Evolutionary conservation across 1,140 invertebrate species (phyloP), one percentile per base, ranked within the genome.

Genomic region (Drosophila jambulina): DNA sequence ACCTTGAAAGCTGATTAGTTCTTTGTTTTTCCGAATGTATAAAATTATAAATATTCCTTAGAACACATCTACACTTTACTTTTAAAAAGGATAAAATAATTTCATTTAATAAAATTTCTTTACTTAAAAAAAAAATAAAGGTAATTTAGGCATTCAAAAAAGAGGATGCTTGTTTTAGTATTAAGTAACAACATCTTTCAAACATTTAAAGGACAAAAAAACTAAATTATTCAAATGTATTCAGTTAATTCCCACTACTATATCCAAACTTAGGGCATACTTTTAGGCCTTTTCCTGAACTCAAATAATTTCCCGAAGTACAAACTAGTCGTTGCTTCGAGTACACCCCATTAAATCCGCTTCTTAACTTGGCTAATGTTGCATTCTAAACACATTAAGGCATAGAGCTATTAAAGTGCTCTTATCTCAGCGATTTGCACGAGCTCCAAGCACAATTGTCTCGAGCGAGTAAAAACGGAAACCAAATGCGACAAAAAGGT

Each of bases 311-410:
- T 23, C 25, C 12, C 21, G 19, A 12, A 58, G 72, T 64, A 76
- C 4, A 1, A 36, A 43, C 7, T 38, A 48, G 23, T 57, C 72
- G 34, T 29, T 72, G 5, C 34, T 1, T 19, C 12, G 12, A 1
- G n/a, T 34, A 12, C 13, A 7, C 34, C 12, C 42, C 17, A 1
- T 46, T 13, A 23, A 46, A 54, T 75, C 62, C 34, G 53, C 23
- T 34, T 36, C 34, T 60, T 68, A 36, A n/a, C 48, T 8, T 32
- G 59, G 27, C 70, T 75, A 78, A 67, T 68, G 69, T 46, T 67
- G 68, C 78, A 75, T 82, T 86, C 82, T 82, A 86, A 85, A 86
- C 69, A 86, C 82, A 86, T 86, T 64, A 64, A 27, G 34, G 9
- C 54, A 4, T n/a, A 9, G n/a, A 23, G 21, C 9, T 21, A 64